phyloP scores from a whole-genome alignment of 1,140 invertebrate genomes.

The Eupristina koningsbergeri region DNA sequence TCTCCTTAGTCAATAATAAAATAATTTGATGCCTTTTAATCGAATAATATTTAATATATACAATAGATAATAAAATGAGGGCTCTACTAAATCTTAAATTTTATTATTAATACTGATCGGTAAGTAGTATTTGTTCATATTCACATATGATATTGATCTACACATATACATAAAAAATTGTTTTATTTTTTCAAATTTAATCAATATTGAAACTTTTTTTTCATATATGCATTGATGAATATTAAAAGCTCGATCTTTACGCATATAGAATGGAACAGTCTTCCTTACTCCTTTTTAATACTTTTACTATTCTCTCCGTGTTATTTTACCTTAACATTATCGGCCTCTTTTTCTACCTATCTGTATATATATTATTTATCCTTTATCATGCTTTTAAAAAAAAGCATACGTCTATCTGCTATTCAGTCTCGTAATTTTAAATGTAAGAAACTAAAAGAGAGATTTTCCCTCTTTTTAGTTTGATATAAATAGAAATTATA shows the following conservation, averaged over 20 bases:
- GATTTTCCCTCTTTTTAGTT: background rate
- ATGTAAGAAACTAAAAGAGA: background rate
- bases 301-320: background rate
- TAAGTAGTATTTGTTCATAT: background rate
- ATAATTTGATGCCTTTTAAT: background rate
- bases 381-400: background rate
- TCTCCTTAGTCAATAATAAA: background rate
- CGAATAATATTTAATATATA: background rate
- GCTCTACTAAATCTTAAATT: background rate
- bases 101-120: constrained; percentile 6
- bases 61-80: background rate
- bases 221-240: background rate
- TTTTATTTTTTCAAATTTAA: constrained; percentile 3
- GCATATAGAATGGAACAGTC: background rate
- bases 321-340: too few species aligned
- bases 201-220: background rate
- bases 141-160: background rate
- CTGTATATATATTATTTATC: background rate
- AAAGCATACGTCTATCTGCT: background rate
- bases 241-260: background rate
- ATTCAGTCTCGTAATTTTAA: background rate
- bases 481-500: background rate
- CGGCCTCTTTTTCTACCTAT: background rate
- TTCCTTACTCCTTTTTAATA: background rate
- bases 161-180: background rate